Base-by-base conservation (phyloP, 2,888 invertebrate genomes). In the Stictocephala bisonia region DNA sequence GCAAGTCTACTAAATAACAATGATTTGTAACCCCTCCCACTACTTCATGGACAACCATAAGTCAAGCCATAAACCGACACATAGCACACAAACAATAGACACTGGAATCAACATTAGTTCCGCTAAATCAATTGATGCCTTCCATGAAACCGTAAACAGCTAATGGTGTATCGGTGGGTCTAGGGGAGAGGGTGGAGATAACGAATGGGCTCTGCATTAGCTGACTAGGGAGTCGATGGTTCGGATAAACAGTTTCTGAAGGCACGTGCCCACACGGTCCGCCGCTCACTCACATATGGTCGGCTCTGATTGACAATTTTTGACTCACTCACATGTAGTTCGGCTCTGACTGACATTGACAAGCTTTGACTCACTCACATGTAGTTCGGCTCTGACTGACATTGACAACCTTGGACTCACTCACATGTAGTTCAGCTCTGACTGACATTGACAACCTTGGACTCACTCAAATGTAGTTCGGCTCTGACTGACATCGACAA, bases 81-180 rank as follows among this genome's bases (percentile, higher is more conserved):
- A 64, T 64, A 40, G 64, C 41, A 22, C 44, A 64, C 64, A 64
- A 64, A 64, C 64, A 64, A 44, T 64, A 44, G 64, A 3, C 35
- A 1, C 1, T 6, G 15, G 15, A 29, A 60, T 60, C 64, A 22
- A 13, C 64, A 20, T 44, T 44, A 44, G 64, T 64, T 64, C 64
- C 64, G 64, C 44, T 44, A 44, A 64, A 64, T 64, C 64, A 64
- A 64, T 64, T 64, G 64, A 64, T 64, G 64, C 41, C 64, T 40
- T 60, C 64, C 64, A 64, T 22, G 24, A 64, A 64, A 64, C 64
- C 64, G 64, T 64, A 64, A 64, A 64, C 64, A 44, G 64, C 64
- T 64, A 64, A 64, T 64, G 64, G 64, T 26, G 64, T 64, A 64
- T 13, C 15, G 40, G 40, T 35, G 11, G 22, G 27, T n/a, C 3